Evolutionary conservation across 2,797 vertebrate genomes (phyloP), one percentile per base, ranked within the genome.

Genomic region (Cossypha niveicapilla): DNA sequence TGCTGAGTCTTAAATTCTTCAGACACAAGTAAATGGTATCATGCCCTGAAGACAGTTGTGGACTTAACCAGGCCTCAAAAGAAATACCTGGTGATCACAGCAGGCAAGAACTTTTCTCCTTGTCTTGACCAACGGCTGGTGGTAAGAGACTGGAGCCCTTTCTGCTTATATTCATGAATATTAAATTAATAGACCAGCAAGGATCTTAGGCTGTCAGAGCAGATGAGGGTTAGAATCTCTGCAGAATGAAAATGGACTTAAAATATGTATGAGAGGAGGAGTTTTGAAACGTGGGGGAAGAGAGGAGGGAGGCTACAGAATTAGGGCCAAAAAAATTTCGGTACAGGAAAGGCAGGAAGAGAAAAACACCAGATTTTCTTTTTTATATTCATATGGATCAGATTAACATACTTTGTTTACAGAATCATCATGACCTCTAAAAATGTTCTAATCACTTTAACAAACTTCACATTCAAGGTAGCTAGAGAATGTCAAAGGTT

Each of bases 151-250:
- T 80, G 48, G 25, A 90, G 61, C 14, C n/a, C n/a, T 83, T 88
- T 86, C 73, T 87, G 45, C 66, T 92, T 53, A 80, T 71, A 83
- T 71, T 93, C 48, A 92, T 88, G 45, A 90, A 88, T 93, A 93
- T 90, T 82, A 90, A 91, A 86, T 91, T 93, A 91, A 82, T 39
- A 91, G 39, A 80, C 25, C 48, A 80, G 80, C 32, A 77, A 93
- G 48, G 45, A 86, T 88, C 70, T 86, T 57, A 67, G 17, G 57
- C 53, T 90, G 73, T 77, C 76, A 93, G 57, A 86, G 50, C 44
- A 92, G 76, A 84, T 53, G 73, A 95, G 30, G 21, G 27, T 28
- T 90, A 79, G 48, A 80, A 48, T 56, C 76, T 67, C 73, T 63
- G 50, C 48, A 88, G 83, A 83, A 92, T 71, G 22, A 74, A 90